A percentile compares a stretch with the other conserved stretches of the same genome.
phyloP scores from a whole-genome alignment of 2,113 vertebrate species.

The Gnathonemus longibarbis region DNA sequence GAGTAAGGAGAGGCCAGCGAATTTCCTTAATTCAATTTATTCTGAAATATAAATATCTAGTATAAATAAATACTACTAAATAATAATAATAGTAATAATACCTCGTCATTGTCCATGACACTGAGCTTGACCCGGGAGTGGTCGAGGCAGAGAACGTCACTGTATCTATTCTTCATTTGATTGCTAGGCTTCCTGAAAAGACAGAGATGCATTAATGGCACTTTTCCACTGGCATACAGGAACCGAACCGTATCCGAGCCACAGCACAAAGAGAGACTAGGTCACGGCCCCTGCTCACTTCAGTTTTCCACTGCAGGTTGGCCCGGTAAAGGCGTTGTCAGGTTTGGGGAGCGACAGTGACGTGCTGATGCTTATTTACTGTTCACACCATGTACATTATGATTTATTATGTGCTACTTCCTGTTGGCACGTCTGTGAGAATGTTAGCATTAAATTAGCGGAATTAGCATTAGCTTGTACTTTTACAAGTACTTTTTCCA shows the following conservation, averaged over 20 bases:
- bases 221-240: background rate
- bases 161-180: constrained; percentile 70
- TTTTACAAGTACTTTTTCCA: background rate
- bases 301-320: background rate
- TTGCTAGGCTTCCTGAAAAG: constrained; percentile 57
- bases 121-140: constrained; percentile 63
- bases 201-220: background rate
- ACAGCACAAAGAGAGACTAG: background rate
- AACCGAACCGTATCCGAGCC: background rate
- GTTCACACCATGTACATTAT: background rate
- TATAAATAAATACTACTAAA: background rate
- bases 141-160: constrained; percentile 69
- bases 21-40: background rate
- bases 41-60: background rate
- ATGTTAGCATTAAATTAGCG: background rate
- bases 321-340: background rate
- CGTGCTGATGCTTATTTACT: background rate
- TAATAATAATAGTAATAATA: constrained; percentile 26
- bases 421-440: background rate
- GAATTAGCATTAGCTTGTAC: background rate
- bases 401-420: background rate
- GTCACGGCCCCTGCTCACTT: background rate
- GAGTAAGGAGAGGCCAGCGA: background rate
- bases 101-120: constrained; percentile 59
- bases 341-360: background rate